These are phyloP conservation scores for Myotis daubentonii DNA, from an alignment of 2,797 vertebrate species.

Conservation along the genomic window DNA sequence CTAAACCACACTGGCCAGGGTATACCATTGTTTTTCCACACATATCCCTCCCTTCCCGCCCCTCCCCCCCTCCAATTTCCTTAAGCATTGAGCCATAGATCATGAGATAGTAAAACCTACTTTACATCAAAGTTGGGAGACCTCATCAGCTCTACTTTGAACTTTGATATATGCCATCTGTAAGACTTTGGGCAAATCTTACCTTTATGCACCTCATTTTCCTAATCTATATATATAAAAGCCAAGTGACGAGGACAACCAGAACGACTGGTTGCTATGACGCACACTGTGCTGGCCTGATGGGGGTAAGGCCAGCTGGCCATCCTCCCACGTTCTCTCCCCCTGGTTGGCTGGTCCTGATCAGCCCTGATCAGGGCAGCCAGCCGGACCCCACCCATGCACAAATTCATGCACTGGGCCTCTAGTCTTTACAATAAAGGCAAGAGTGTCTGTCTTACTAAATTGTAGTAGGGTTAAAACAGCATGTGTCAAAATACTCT, in stretches of 20 bases:
- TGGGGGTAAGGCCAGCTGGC: no score
- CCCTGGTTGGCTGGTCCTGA: no score
- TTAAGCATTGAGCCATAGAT: neutral
- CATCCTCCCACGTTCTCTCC: no score
- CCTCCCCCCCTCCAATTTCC: neutral
- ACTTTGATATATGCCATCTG: neutral
- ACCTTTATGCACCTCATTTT: neutral
- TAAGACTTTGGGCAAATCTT: neutral
- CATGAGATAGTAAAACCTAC: neutral
- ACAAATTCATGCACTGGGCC: no score
- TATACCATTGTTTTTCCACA: neutral
- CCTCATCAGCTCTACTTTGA: neutral
- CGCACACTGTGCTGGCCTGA: no score
- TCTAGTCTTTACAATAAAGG: neutral
- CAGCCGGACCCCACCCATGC: no score
- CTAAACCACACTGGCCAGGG: no score
- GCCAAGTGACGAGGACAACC: no score
- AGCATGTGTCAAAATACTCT: neutral
- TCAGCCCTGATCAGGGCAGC: no score
- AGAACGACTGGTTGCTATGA: no score
- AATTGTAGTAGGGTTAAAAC: neutral
- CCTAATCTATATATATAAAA: neutral
- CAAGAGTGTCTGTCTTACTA: neutral
- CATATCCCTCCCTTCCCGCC: no score
- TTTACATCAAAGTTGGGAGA: neutral